These are phyloP conservation scores for Diabrotica virgifera DNA, from an alignment of 1,140 invertebrate species.

Conservation along the genomic window DNA sequence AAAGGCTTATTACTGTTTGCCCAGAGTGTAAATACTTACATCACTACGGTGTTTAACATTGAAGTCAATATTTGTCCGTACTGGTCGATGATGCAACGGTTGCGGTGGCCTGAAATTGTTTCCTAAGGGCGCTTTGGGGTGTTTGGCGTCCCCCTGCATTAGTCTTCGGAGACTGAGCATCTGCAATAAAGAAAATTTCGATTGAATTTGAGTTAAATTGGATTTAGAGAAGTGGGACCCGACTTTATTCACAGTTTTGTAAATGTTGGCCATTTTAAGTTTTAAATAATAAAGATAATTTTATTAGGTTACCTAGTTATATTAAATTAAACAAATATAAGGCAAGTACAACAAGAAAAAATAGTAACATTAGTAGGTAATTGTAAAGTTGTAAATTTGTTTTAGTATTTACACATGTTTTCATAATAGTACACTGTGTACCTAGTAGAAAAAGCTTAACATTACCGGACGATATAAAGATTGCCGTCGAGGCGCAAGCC, in stretches of 20 bases:
- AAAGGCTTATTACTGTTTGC: conserved; percentile 3
- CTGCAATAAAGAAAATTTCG: conserved; percentile 52
- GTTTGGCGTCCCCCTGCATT: conserved; percentile 81
- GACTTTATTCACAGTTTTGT: not conserved
- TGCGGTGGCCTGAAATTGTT: conserved; percentile 92
- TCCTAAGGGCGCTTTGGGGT: conserved; percentile 84
- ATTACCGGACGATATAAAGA: too few species aligned
- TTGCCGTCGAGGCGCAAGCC: too few species aligned
- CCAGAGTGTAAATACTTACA: conserved; percentile 34
- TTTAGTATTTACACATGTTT: too few species aligned
- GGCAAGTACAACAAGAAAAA: too few species aligned
- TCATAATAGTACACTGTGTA: too few species aligned
- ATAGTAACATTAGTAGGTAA: too few species aligned
- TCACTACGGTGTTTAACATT: conserved; percentile 70
- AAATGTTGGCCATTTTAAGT: too few species aligned
- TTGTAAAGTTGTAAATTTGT: too few species aligned
- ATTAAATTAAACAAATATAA: too few species aligned
- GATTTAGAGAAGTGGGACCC: not conserved
- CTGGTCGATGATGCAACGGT: conserved; percentile 82
- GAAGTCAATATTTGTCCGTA: conserved; percentile 95
- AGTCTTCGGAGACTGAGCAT: conserved; percentile 75
- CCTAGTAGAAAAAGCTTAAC: too few species aligned
- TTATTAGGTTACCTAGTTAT: too few species aligned
- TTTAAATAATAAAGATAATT: too few species aligned
- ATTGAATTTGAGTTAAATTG: conserved; percentile 6